Conservation (phyloP, 2,888 invertebrate genomes). For the Tyria jacobaeae region DNA sequence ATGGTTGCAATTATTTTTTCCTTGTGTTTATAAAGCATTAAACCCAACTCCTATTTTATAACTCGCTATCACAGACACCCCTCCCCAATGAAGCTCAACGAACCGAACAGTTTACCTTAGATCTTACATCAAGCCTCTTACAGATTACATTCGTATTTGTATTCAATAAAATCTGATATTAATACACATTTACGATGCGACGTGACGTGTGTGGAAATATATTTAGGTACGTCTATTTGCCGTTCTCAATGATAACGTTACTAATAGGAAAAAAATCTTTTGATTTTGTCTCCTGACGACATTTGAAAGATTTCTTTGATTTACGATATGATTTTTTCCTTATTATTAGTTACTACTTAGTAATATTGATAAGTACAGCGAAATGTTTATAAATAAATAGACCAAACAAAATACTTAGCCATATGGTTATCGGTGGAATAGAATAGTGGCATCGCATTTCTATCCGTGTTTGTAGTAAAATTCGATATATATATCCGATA, state of each 20-base stretch:
- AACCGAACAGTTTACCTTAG: conserved; percentile 43
- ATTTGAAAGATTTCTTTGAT: no score
- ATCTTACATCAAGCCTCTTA: conserved; percentile 39
- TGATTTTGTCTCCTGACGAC: not conserved
- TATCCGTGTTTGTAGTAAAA: no score
- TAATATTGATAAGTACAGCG: no score
- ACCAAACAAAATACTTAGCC: no score
- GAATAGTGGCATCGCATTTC: no score
- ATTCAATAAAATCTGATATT: conserved; percentile 24
- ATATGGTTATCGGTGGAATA: no score
- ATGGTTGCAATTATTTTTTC: not conserved
- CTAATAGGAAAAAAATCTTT: not conserved
- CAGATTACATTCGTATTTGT: conserved; percentile 45
- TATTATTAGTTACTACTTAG: no score
- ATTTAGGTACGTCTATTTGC: not conserved
- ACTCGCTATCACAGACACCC: conserved; percentile 20
- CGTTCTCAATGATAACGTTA: not conserved
- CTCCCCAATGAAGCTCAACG: conserved; percentile 24
- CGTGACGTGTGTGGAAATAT: conserved; percentile 1
- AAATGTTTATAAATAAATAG: no score
- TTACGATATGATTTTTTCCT: no score
- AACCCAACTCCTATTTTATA: not conserved
- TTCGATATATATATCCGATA: no score
- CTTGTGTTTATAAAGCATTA: no score
- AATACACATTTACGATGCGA: conserved; percentile 12